Evolutionary conservation across 2,113 vertebrate species (phyloP), one percentile per base, ranked within the genome.

Genomic region (Tragelaphus imberbis): DNA sequence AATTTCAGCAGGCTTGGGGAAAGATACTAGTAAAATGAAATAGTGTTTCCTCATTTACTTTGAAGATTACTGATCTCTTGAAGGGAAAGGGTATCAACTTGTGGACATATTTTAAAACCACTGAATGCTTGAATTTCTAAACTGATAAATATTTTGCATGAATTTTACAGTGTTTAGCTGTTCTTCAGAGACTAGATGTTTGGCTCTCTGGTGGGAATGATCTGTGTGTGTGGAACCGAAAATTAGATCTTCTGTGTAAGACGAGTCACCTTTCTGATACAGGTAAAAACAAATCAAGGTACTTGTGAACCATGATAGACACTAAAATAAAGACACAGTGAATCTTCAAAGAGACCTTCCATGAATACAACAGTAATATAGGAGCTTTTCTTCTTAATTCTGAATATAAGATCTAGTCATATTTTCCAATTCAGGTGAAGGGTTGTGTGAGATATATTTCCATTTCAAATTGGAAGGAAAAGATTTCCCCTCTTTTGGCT

Each of bases 181-280:
- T 99, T 98, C 98, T 99, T 98, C 99, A 99, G 98, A 99, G 99
- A 30, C 98, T 99, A 98, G 98, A 99, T 96, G 90, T 99, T 95
- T 99, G 99, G 99, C 97, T 99, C 25, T 99, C 99, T 56, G 99
- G 99, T 92, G 99, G 99, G 33, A 99, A 99, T 97, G 99, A 99
- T 92, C 98, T 99, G 6, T 99, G 99, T 97, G 99, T 99, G 97
- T 99, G 99, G 99, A 99, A 99, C 99, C 97, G 82, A 98, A 99
- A 99, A 97, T 99, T 99, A 97, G 99, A 99, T 98, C 99, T 99
- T 94, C 98, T 99, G 97, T 99, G 99, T 98, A 99, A 99, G 97
- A 99, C 98, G 9, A 96, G 97, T 98, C 98, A 99, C 98, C 99
- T 99, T 98, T 99, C 98, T 97, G 99, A 99, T 98, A 99, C 99